A percentile compares a stretch with the other conserved stretches of the same genome.
phyloP scores from a whole-genome alignment of 2,113 vertebrate species.

The Oriolus oriolus region DNA sequence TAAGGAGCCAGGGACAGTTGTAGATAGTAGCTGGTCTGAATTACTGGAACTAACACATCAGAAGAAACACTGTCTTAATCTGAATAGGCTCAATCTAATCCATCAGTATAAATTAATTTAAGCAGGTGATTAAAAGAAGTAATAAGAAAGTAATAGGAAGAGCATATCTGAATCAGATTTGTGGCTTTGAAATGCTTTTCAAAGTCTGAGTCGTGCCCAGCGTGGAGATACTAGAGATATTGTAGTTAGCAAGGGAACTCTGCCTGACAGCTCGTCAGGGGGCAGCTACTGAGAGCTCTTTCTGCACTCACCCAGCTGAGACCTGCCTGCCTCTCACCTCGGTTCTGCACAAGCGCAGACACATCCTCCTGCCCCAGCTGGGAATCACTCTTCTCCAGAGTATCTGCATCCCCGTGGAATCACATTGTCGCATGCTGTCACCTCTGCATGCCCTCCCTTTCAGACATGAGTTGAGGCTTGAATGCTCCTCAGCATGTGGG shows the following conservation, averaged over 20 bases:
- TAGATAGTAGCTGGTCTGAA: not conserved
- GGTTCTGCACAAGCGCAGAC: not conserved
- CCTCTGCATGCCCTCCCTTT: not conserved
- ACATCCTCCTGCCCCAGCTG: not conserved
- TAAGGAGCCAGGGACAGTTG: not conserved
- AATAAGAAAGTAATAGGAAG: not conserved
- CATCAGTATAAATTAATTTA: not conserved
- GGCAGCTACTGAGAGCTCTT: not conserved
- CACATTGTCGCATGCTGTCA: rapidly evolving
- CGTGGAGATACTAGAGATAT: not conserved
- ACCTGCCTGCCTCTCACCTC: not conserved
- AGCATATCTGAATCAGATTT: not conserved
- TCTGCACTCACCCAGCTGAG: not conserved
- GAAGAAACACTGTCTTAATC: not conserved
- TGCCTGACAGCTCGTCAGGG: not conserved
- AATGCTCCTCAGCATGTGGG: not conserved
- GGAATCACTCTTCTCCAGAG: not conserved
- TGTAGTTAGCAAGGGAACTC: not conserved
- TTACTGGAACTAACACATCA: not conserved
- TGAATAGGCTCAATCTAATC: not conserved
- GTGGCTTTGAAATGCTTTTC: not conserved
- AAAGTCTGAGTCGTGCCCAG: not conserved
- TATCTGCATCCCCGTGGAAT: not conserved
- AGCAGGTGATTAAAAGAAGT: not conserved
- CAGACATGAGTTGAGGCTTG: not conserved